Evolutionary conservation across 2,113 vertebrate genomes (phyloP).

Genomic region (Oreocharis arfaki): DNA sequence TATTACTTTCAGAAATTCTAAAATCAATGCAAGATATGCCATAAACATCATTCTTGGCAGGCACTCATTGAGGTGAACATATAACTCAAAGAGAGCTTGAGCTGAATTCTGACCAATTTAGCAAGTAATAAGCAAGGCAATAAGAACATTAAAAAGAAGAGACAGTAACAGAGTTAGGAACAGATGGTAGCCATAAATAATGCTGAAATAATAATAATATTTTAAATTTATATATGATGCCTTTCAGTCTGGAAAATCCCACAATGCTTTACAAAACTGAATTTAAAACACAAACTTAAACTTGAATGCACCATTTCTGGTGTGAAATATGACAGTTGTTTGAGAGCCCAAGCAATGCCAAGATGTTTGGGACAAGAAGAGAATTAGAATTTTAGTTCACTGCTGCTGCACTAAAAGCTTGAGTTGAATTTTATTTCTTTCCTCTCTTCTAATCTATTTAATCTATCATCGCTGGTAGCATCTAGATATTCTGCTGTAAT

Average conservation of each 20-base stretch:
- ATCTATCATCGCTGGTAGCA: neutral
- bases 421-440: constrained; percentile 10
- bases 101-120: constrained; percentile 60
- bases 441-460: constrained; percentile 11
- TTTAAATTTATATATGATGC: constrained; percentile 55
- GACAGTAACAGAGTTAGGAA: constrained; percentile 33
- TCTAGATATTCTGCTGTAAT: neutral
- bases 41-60: constrained; percentile 61
- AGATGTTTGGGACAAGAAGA: constrained; percentile 25
- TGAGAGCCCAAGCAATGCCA: constrained; percentile 40
- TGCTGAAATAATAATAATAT: constrained; percentile 58
- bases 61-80: constrained; percentile 45
- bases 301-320: constrained; percentile 8
- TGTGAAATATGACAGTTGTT: constrained; percentile 55
- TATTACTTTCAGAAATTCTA: constrained; percentile 62
- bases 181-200: constrained; percentile 58
- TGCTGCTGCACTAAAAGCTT: neutral
- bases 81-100: constrained; percentile 57
- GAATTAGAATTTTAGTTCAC: constrained; percentile 31
- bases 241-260: constrained; percentile 49
- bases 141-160: constrained; percentile 54
- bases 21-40: constrained; percentile 59
- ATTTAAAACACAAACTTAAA: constrained; percentile 31
- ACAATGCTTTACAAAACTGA: constrained; percentile 26
- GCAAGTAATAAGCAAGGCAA: constrained; percentile 49